Evolutionary conservation across 2,113 vertebrate genomes (phyloP).

Genomic region (Hypocryptadius cinnamomeus): DNA sequence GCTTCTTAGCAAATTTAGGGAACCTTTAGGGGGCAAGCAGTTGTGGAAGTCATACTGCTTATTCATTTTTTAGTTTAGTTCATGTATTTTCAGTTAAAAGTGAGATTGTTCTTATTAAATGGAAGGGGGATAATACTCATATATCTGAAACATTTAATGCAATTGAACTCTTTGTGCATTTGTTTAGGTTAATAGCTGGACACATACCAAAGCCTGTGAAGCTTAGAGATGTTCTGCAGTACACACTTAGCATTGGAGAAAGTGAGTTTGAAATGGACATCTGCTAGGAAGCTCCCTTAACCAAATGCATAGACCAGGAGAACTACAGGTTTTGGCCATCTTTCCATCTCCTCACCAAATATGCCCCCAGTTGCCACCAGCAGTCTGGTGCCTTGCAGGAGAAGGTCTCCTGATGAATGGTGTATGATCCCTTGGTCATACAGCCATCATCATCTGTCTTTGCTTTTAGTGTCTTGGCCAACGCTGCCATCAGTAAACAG

Average conservation of each 20-base stretch:
- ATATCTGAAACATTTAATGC: neutral
- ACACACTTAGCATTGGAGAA: neutral
- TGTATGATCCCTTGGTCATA: neutral
- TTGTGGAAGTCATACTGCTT: neutral
- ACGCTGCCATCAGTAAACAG: neutral
- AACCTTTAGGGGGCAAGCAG: neutral
- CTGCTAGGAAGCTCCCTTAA: neutral
- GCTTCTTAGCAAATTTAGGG: constrained; percentile 1
- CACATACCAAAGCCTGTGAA: neutral
- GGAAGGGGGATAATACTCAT: neutral
- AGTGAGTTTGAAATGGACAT: neutral
- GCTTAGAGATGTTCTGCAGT: neutral
- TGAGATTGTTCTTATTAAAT: neutral
- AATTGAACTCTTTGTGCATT: neutral
- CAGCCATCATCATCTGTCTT: neutral
- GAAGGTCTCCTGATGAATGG: neutral
- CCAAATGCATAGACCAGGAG: neutral
- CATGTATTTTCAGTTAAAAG: neutral
- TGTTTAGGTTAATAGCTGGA: neutral
- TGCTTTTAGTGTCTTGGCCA: neutral
- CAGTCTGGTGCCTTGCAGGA: neutral
- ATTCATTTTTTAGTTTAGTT: neutral
- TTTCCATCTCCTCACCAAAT: neutral
- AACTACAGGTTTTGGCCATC: neutral
- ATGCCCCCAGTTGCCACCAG: neutral